Conservation (phyloP, 2,113 vertebrate genomes). For the Hippopotamus amphibius region DNA sequence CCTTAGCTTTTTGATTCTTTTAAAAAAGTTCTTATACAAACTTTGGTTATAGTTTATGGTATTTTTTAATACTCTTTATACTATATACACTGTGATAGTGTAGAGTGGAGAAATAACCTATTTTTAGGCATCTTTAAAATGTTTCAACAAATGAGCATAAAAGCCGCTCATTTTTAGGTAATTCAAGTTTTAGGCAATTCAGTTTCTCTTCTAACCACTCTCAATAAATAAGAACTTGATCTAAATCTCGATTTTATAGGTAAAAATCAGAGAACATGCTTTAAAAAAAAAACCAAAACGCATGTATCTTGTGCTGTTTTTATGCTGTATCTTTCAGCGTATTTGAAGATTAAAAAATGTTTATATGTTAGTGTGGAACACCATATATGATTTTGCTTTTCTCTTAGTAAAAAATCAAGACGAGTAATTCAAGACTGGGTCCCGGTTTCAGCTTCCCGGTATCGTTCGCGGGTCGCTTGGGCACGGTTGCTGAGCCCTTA, state of each 20-base stretch:
- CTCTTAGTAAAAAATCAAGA: neutral
- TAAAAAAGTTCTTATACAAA: conserved; percentile 64
- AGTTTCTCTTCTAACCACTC: conserved; percentile 40
- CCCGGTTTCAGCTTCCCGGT: neutral
- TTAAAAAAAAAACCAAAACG: neutral
- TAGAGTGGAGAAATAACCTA: conserved; percentile 40
- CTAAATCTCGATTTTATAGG: neutral
- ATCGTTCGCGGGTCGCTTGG: accelerated
- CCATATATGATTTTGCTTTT: neutral
- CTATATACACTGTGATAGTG: neutral
- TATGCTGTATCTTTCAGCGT: neutral
- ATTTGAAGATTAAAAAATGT: conserved; percentile 7
- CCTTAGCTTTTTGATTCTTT: conserved; percentile 33
- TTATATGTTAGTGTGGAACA: neutral
- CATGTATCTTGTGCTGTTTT: neutral
- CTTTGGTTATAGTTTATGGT: conserved; percentile 52
- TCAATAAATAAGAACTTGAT: conserved; percentile 60
- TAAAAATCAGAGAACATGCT: conserved; percentile 43
- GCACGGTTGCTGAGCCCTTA: neutral
- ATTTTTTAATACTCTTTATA: conserved; percentile 36
- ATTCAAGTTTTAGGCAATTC: conserved; percentile 30
- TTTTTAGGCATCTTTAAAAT: conserved; percentile 52
- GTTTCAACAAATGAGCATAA: conserved; percentile 48
- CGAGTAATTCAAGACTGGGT: neutral
- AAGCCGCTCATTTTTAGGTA: conserved; percentile 3